Base-by-base conservation (phyloP, 2,888 invertebrate species). In the Eupithecia vulgata region DNA sequence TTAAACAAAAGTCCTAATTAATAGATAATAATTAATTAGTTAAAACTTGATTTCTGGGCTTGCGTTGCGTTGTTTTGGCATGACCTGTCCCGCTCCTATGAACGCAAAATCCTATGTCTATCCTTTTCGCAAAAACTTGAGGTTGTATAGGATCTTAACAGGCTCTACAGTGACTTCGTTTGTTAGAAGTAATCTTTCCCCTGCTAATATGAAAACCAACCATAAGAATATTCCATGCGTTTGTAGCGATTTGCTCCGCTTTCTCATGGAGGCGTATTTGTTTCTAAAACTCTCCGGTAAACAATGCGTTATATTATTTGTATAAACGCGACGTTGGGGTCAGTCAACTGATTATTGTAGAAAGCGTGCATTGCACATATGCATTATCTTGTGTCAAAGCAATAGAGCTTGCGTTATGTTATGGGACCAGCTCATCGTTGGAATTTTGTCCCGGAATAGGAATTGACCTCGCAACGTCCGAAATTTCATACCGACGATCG, bases 171-270 rank as follows among this genome's bases (percentile, higher is more conserved):
- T 48, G 17, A 59, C 59, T 3, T 59, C 0, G 59, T 30, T 34
- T 59, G 1, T 30, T 25, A 7, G n/a, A 30, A 13, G 30, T 15
- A 5, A 30, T 15, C 13, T 17, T 30, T 52, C 10, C 21, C 12
- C 52, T 52, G 1, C 52, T 21, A 10, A 21, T 48, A n/a, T 48
- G 17, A n/a, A 48, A 48, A 48, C 48, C 10, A n/a, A 5, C n/a
- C 48, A 2, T 48, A 48, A 48, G 48, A 48, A 48, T 48, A n/a
- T 48, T n/a, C 48, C 10, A 48, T 45, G 15, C 45, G 45, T n/a
- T 52, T 57, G 57, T 25, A 57, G 57, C 25, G 57, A 57, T 57
- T 57, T 57, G 57, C 57, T 13, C 21, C 57, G 57, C 57, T 57
- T 57, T 57, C 57, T 12, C 57, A 57, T 57, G 5, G 21, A 21